These are phyloP conservation scores for Notodonta ziczac DNA, from an alignment of 2,888 invertebrate species.

Conservation along the genomic window DNA sequence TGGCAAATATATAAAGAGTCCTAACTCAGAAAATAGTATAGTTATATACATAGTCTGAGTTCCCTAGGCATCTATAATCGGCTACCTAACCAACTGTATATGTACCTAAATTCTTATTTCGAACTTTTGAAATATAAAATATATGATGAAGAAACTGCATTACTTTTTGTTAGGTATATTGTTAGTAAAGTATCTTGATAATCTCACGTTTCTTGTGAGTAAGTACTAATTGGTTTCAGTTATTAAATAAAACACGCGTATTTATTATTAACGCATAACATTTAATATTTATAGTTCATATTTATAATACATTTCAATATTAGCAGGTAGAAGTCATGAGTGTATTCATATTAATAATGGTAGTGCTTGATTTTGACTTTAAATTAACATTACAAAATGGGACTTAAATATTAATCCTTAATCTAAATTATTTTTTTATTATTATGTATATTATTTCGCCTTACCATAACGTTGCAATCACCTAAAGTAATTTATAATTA, in stretches of 20 bases:
- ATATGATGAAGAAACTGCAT: too few species aligned
- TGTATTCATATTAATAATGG: conserved; percentile 82
- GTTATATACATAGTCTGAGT: too few species aligned
- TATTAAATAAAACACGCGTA: conserved; percentile 61
- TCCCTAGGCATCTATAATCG: too few species aligned
- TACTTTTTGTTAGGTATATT: too few species aligned
- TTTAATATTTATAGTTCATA: conserved; percentile 86
- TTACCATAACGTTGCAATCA: conserved; percentile 45
- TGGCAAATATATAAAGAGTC: too few species aligned
- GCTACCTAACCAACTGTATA: too few species aligned
- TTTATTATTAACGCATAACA: conserved; percentile 89
- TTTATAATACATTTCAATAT: conserved; percentile 85
- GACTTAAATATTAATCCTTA: conserved; percentile 67
- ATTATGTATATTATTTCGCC: conserved; percentile 58
- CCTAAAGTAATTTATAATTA: conserved; percentile 54
- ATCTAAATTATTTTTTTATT: conserved; percentile 59
- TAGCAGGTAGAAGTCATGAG: conserved; percentile 83
- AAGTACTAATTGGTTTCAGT: neutral
- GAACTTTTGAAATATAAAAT: too few species aligned
- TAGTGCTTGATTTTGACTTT: conserved; percentile 79
- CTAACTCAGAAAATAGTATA: too few species aligned
- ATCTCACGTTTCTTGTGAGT: too few species aligned
- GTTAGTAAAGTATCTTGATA: too few species aligned
- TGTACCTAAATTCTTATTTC: too few species aligned
- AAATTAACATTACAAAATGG: conserved; percentile 83